Base-by-base conservation (phyloP, 2,113 vertebrate species). In the Meriones unguiculatus region DNA sequence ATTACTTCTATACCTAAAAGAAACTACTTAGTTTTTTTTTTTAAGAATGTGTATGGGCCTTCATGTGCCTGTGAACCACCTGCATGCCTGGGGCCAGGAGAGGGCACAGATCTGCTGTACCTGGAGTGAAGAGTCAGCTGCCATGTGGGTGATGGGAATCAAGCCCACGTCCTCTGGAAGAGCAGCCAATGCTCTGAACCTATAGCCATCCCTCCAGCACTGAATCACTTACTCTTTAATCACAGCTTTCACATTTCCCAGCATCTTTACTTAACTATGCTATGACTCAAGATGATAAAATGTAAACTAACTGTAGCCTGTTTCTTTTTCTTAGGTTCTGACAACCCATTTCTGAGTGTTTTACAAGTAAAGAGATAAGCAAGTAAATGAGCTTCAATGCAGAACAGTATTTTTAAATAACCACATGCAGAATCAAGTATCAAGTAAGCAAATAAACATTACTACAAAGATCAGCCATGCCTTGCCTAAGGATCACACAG, bases 201-300 rank as follows among this genome's bases (percentile, higher is more conserved):
- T n/a, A 35, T 32, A n/a, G 75, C n/a, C n/a, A 41, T 28, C n/a
- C 9, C n/a, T 28, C 24, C 59, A 46, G 24, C 81, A 59, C 69
- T 93, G n/a, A 80, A 89, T 69, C 81, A 73, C 46, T 77, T 64
- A 41, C 80, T 52, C 73, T 82, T 81, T 75, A 94, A 62, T 72
- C 77, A 72, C 0, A 89, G 41, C 64, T n/a, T 72, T 85, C 88
- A n/a, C 13, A 72, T 70, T 81, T 81, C 82, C 78, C 38, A 85
- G 41, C 22, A 90, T 84, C 81, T 94, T 59, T 92, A 76, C 12
- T 73, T 91, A 78, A 81, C 18, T 35, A 46, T 38, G 41, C 82
- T 70, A 96, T 50, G 73, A 89, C 50, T 72, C 75, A 91, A 95
- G 90, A 95, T 65, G 38, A 88, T 73, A 90, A 87, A 82, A 41